Base-by-base conservation (phyloP, 2,113 vertebrate genomes). In the Sakesphorus luctuosus region DNA sequence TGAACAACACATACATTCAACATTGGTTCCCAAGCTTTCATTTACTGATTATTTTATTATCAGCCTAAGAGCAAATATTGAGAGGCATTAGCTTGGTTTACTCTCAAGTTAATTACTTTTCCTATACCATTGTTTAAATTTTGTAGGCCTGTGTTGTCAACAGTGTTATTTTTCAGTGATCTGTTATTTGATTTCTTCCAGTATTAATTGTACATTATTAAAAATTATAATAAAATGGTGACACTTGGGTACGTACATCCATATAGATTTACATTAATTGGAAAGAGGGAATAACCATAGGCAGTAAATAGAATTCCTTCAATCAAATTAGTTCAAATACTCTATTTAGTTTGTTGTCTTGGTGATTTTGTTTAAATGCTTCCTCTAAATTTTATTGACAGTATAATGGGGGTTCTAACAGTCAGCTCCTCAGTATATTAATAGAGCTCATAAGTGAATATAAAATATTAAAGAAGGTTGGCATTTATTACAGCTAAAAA, bases 401-500 rank as follows among this genome's bases (percentile, higher is more conserved):
- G 68, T 63, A 69, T 92, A 87, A 90, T 53, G 24, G 71, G 72
- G 24, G 24, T 91, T 90, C 35, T 90, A 93, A 89, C 47, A 76
- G 74, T 38, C 56, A 93, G 63, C 55, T 88, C 69, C 77, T 93
- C 91, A 59, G 74, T 84, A 55, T 84, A 91, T 95, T 96, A 96
- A 96, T 62, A 93, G 52, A 93, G 23, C 77, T 94, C 71, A 97
- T 94, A 95, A 96, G 95, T 68, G 55, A 72, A 62, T 68, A 59
- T 92, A 88, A 96, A 95, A 95, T 97, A 95, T 96, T 96, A 89
- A 95, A 81, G 63, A 92, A 78, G 44, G 33, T 19, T 89, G 55
- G 73, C 50, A 87, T 87, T 93, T 87, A 52, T 80, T 86, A 67
- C 44, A 69, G 71, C 44, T 89, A 73, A 95, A 89, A 68, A 15